A percentile compares a stretch with the other conserved stretches of the same genome.
These are phyloP conservation scores for Scaptomyza pallida DNA, from an alignment of 1,140 invertebrate species.

Conservation along the genomic window DNA sequence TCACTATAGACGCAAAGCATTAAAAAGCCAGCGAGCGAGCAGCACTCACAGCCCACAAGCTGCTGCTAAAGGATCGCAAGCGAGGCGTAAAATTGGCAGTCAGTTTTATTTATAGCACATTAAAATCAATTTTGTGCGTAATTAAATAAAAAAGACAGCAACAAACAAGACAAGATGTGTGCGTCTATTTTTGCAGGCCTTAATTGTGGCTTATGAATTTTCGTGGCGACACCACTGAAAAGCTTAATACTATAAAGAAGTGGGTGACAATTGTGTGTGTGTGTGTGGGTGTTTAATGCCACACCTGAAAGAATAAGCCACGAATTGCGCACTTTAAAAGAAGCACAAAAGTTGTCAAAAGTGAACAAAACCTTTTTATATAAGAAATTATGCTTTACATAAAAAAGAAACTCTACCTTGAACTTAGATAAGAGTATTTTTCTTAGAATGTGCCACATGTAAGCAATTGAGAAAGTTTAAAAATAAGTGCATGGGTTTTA, in stretches of 20 bases:
- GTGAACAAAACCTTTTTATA: background rate
- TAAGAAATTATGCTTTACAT: background rate
- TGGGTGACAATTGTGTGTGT: background rate
- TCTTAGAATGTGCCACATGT: too few species aligned
- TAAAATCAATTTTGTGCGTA: conserved; percentile 76
- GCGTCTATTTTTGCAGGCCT: conserved; percentile 45
- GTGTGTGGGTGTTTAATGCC: background rate
- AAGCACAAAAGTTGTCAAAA: too few species aligned
- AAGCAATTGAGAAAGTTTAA: conserved; percentile 49
- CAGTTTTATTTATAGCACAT: conserved; percentile 73
- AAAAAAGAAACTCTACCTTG: background rate
- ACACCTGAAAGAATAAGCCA: background rate
- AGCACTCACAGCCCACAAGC: too few species aligned
- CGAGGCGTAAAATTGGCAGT: conserved; percentile 64
- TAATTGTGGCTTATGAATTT: conserved; percentile 48
- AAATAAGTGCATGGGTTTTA: conserved; percentile 7
- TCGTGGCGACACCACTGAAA: conserved; percentile 8
- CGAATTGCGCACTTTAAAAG: too few species aligned
- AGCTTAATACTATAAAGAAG: background rate
- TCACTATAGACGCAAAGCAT: conserved; percentile 44
- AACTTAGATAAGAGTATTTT: too few species aligned
- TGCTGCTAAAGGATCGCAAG: background rate
- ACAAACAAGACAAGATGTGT: background rate
- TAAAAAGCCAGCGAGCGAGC: conserved; percentile 39
- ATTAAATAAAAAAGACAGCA: conserved; percentile 60